Percentiles rank a stretch among this genome's conserved stretches.
Evolutionary conservation across 2,888 invertebrate species (phyloP).

Genomic region (Melanostoma mellinum): DNA sequence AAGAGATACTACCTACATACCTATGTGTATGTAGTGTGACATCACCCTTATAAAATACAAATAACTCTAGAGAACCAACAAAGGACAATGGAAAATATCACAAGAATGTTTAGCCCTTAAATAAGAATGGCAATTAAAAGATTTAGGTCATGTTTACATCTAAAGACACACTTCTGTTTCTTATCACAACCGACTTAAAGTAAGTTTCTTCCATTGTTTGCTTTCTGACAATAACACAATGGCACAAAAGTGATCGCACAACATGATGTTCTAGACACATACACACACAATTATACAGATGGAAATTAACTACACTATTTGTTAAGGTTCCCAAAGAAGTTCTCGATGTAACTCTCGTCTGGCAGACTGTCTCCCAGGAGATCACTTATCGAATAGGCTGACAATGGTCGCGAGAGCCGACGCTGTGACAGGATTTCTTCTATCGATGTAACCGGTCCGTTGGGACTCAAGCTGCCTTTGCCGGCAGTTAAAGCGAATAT

Average conservation of each 20-base stretch:
- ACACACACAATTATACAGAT: neutral
- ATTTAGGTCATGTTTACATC: constrained; percentile 61
- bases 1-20: constrained; percentile 20
- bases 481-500: constrained; percentile 78
- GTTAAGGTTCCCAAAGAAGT: constrained; percentile 59
- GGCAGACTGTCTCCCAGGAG: constrained; percentile 77
- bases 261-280: constrained; percentile 2
- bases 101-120: constrained; percentile 40
- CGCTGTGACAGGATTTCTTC: constrained; percentile 81
- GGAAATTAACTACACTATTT: constrained; percentile 31
- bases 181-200: constrained; percentile 69
- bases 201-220: constrained; percentile 25
- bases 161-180: constrained; percentile 37
- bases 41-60: constrained; percentile 47
- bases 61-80: constrained; percentile 22
- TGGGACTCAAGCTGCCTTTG: constrained; percentile 74
- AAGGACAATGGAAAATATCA: constrained; percentile 57
- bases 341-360: constrained; percentile 66
- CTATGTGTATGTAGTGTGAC: constrained; percentile 43
- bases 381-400: constrained; percentile 82
- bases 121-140: constrained; percentile 42
- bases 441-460: constrained; percentile 79
- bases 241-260: constrained; percentile 50
- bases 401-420: constrained; percentile 79
- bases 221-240: constrained; percentile 20